Base-by-base conservation (phyloP, 2,888 invertebrate species). In the Cephus rjabovi region DNA sequence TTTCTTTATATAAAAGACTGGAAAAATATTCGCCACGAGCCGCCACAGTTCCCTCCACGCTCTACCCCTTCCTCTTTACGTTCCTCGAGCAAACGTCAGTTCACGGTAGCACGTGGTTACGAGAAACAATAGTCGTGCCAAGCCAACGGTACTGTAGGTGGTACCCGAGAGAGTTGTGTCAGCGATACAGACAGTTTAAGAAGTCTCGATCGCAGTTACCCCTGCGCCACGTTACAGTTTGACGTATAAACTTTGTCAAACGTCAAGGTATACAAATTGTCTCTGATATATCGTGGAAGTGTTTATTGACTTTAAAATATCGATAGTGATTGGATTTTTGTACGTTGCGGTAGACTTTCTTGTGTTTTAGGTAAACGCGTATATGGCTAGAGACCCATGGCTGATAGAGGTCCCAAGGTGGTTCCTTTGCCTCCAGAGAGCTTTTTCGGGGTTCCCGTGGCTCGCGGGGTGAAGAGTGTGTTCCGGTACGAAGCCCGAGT, bases 401-500 rank as follows among this genome's bases (percentile, higher is more conserved):
- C 23, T 56, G 56, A 56, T 56, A 56, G 56, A 56, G 56, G 56
- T 56, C 56, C 23, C 23, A 71, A 30, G 30, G 71, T 71, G 71
- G 71, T 31, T 31, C 33, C 30, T 70, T 37, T 35, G 68, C 71
- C 71, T 56, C 31, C 15, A 71, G 74, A 74, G 37, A 79, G 78
- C 75, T 68, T 71, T 71, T 71, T 34, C 11, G 71, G 71, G 71
- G 31, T 56, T 56, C 56, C 56, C 56, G 56, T 56, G 23, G 56
- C 56, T 56, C 56, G 9, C 71, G 71, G 71, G 31, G 71, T 71
- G 31, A 33, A 71, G 81, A 80, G 81, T 83, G 83, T 83, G 88
- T 84, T 87, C 84, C 87, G 87, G 84, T 87, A 84, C 86, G 87
- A 87, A 87, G 89, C 87, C 88, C 82, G 87, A 86, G 87, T 87